Conservation (phyloP, 2,888 invertebrate genomes). For the Drosophila rubida region DNA sequence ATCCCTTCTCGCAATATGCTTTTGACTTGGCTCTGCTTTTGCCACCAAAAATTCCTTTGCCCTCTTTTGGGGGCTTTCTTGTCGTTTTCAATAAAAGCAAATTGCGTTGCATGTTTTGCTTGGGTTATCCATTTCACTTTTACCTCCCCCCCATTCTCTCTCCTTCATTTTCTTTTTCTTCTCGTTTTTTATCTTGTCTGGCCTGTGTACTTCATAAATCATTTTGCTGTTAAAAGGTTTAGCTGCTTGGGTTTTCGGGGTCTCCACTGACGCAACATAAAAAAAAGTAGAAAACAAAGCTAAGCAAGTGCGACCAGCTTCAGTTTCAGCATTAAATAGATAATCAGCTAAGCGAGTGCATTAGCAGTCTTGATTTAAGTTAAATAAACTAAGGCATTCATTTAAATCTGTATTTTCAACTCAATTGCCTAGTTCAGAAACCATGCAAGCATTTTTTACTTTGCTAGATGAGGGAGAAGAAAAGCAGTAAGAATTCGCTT, state of each 20-base stretch:
- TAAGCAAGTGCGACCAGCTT: slow-evolving; percentile 21
- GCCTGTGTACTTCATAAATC: slow-evolving; percentile 72
- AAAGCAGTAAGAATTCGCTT: too few relatives aligned
- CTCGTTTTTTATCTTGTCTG: slow-evolving; percentile 1
- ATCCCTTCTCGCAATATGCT: slow-evolving; percentile 34
- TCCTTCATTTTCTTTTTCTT: neutral
- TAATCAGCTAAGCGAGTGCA: slow-evolving; percentile 50
- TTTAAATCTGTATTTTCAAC: neutral
- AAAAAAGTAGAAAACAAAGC: slow-evolving; percentile 49
- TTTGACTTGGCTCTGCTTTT: slow-evolving; percentile 41
- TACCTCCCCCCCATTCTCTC: slow-evolving; percentile 5
- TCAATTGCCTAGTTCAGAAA: neutral
- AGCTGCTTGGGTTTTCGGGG: slow-evolving; percentile 30
- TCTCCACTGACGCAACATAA: slow-evolving; percentile 50
- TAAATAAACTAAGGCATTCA: neutral
- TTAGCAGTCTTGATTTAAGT: slow-evolving; percentile 12
- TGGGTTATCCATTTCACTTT: slow-evolving; percentile 48
- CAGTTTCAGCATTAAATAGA: slow-evolving; percentile 32
- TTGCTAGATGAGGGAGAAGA: too few relatives aligned
- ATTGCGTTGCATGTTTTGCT: slow-evolving; percentile 77
- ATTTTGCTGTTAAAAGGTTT: slow-evolving; percentile 74
- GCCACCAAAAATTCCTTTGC: slow-evolving; percentile 34
- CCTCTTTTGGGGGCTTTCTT: slow-evolving; percentile 42
- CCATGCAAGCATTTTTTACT: neutral
- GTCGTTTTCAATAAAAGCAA: slow-evolving; percentile 79